Base-by-base conservation (phyloP, 2,797 vertebrate species). In the Linurgus olivaceus region DNA sequence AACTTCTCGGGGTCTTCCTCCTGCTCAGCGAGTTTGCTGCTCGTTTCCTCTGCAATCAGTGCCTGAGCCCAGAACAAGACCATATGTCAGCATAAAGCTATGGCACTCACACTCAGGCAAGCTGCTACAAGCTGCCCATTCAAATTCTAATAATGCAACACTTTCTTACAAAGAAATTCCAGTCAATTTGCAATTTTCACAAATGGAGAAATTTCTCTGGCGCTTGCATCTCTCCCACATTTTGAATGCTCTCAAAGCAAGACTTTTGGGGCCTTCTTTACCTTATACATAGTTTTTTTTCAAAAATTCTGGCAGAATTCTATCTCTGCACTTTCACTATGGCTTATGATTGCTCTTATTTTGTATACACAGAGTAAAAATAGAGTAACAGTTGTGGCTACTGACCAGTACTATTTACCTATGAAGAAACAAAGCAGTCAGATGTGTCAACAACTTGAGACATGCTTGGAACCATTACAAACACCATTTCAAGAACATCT, bases 1-100 rank as follows among this genome's bases (percentile, higher is more conserved):
- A 99, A 99, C 94, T 99, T 99, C 89, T 98, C 98, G 0, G 99
- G 99, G 55, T 99, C 99, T 21, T 99, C 99, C 83, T 99, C 99
- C 95, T 98, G 98, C 63, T 99, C 99, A 0, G 98, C 99, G 3
- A 99, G 98, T 24, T 98, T 98, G 78, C 99, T 98, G 77, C 98
- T 98, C 0, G 98, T 97, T 97, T 99, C 99, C 97, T 99, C 99
- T 0, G 99, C 99, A 21, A 99, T 99, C 47, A 99, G 98, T 6
- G 99, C 99, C 99, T 99, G 66, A 31, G 48, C 45, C 79, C 86
- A 19, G 20, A 94, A 74, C 2, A 11, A 96, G 77, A 92, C 13
- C 62, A 88, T 6, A 2, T 7, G 48, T 81, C 63, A 91, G 57
- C 37, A 44, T 24, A 66, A 55, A 96, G 50, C 13, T 14, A 14